Conservation (phyloP, 2,113 vertebrate genomes). For the Microcebus jonahi region DNA sequence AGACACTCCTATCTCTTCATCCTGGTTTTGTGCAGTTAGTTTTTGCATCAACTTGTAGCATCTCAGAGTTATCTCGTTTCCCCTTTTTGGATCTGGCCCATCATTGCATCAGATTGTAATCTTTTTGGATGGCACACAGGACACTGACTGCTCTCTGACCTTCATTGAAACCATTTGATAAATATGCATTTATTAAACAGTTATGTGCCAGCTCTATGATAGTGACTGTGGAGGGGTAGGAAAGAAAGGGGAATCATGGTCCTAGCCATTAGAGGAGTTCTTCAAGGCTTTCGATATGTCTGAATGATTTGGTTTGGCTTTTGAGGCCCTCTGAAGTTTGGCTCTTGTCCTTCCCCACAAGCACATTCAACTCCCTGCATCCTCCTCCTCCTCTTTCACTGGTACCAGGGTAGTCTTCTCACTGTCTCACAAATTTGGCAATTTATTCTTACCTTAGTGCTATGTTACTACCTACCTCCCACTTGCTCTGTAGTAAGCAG, state of each 20-base stretch:
- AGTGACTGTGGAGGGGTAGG: background rate
- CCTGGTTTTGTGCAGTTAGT: background rate
- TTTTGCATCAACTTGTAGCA: background rate
- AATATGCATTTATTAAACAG: background rate
- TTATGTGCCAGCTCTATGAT: background rate
- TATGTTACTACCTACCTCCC: background rate
- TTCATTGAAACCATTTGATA: background rate
- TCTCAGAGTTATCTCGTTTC: background rate
- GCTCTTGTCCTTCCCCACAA: background rate
- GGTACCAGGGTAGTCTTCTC: background rate
- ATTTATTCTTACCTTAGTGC: background rate
- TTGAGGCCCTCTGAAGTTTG: background rate
- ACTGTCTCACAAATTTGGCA: background rate
- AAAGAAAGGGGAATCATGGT: background rate
- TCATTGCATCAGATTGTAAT: background rate
- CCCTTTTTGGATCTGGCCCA: background rate
- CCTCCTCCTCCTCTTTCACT: background rate
- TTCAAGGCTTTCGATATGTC: background rate
- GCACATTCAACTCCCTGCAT: background rate
- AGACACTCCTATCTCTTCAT: background rate
- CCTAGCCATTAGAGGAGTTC: background rate
- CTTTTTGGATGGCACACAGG: background rate
- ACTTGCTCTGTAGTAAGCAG: background rate
- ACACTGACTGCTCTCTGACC: background rate
- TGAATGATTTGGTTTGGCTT: conserved; percentile 3